These are phyloP conservation scores for Calephelis nemesis DNA, from an alignment of 1,140 invertebrate species.

Conservation along the genomic window DNA sequence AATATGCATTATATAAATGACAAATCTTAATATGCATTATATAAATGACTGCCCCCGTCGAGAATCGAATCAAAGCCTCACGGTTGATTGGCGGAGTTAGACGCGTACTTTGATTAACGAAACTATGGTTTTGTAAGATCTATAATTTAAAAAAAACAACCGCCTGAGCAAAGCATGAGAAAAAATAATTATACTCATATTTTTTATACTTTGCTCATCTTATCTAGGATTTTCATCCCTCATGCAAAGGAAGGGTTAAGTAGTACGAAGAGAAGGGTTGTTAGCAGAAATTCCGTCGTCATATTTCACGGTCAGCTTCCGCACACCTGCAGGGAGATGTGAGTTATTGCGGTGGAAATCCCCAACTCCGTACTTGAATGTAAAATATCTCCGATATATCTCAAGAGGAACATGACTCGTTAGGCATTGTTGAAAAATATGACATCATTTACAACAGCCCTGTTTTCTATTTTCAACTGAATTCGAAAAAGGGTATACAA, in stretches of 20 bases:
- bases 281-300: conserved; percentile 18
- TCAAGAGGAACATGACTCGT: conserved; percentile 15
- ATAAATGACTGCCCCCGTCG: too few species aligned
- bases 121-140: too few species aligned
- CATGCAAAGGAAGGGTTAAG: conserved; percentile 7
- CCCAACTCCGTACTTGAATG: conserved; percentile 16
- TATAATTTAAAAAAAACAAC: too few species aligned
- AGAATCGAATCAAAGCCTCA: too few species aligned
- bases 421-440: conserved; percentile 14
- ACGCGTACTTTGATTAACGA: too few species aligned
- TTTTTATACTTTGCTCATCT: too few species aligned
- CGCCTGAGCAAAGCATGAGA: too few species aligned
- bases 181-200: too few species aligned
- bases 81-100: too few species aligned
- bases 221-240: background rate
- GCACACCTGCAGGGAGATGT: conserved; percentile 4
- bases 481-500: too few species aligned
- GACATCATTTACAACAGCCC: background rate
- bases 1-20: too few species aligned
- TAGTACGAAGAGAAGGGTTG: conserved; percentile 7
- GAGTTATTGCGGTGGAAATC: conserved; percentile 9
- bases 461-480: background rate
- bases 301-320: conserved; percentile 18
- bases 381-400: conserved; percentile 17
- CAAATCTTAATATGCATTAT: too few species aligned